Evolutionary conservation across 2,113 vertebrate genomes (phyloP), one percentile per base, ranked within the genome.

Genomic region (Gavialis gangeticus): DNA sequence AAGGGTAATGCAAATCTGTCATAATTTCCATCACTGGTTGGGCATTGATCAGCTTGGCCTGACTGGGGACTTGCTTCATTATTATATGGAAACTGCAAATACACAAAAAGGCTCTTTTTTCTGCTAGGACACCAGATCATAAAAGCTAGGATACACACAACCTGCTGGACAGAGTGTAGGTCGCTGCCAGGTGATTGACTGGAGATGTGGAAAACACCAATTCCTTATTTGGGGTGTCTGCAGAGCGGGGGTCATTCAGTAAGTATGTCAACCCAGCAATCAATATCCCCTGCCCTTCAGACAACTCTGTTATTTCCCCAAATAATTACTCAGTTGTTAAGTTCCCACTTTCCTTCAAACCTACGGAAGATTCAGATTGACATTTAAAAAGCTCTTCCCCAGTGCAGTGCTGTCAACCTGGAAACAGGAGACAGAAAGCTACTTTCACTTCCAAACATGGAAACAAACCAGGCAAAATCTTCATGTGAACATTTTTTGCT

Each of bases 261-360:
- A 16, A 79, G 62, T 73, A 78, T 59, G 71, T 25, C 2, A 19
- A 84, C 82, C 18, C 2, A 25, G 85, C 83, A 4, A 73, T 73
- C 69, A 15, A 13, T 84, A 21, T 0, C 82, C 78, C 37, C 57
- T 84, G 85, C 78, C 80, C 84, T 64, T 90, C 5, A 27, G 90
- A 84, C 5, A 92, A 28, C 58, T 73, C 89, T 94, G 87, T 91
- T 79, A 79, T 91, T 84, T 67, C 77, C 88, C 69, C 75, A 67
- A 62, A 71, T 37, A 69, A 66, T 82, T 10, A 93, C 30, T 89
- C 91, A 59, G 90, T 69, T 80, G 87, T 88, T 93, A 81, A 90
- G 81, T 89, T 75, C 37, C 73, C 54, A 19, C 62, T 94, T 79
- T 57, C 82, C 93, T 96, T 81, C 81, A 86, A 83, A 76, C 77